Evolutionary conservation across 2,888 invertebrate genomes (phyloP), one percentile per base, ranked within the genome.

Genomic region (Sarcophaga rosellei): DNA sequence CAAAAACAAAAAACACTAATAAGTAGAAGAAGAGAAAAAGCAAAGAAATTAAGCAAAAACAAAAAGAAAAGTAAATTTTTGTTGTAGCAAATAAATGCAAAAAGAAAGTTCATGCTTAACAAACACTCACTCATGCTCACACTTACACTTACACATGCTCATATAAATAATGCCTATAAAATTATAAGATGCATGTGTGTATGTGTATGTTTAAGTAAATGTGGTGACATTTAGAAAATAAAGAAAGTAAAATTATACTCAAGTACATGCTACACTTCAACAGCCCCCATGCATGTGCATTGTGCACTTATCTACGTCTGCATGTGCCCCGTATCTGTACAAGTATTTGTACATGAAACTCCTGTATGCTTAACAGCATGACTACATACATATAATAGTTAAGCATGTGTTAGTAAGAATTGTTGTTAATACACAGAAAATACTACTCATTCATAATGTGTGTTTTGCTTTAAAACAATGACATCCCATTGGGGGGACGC

Each of bases 211-310:
- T 6, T 44, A 68, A 57, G 61, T 68, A 15, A 73, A 59, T 75
- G 21, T 75, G 10, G 69, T 81, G 75, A 69, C 81, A 74, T 81
- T 70, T 62, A 81, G 70, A 35, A 81, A 81, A 81, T 81, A 81
- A 81, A 81, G 75, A 81, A 81, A 81, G 81, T 81, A 81, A 81
- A 81, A 75, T 70, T 81, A 69, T 21, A 20, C 45, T 57, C 12
- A 75, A 81, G 69, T 81, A 62, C 69, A 62, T 53, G 66, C 80
- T 75, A 74, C 47, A 68, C 45, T 35, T 35, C 35, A 35, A 35
- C 35, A 35, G 8, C 6, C 8, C 35, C 35, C 35, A 61, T n/a
- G n/a, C n/a, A n/a, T n/a, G 17, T 17, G 17, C 53, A 53, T 17
- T 53, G 53, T 5, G 17, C 53, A 53, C 53, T 53, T 53, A 53